Percentiles rank a stretch among this genome's conserved stretches.
These are phyloP conservation scores for Orthonychiurus folsomi DNA, from an alignment of 2,888 invertebrate genomes.

Conservation along the genomic window DNA sequence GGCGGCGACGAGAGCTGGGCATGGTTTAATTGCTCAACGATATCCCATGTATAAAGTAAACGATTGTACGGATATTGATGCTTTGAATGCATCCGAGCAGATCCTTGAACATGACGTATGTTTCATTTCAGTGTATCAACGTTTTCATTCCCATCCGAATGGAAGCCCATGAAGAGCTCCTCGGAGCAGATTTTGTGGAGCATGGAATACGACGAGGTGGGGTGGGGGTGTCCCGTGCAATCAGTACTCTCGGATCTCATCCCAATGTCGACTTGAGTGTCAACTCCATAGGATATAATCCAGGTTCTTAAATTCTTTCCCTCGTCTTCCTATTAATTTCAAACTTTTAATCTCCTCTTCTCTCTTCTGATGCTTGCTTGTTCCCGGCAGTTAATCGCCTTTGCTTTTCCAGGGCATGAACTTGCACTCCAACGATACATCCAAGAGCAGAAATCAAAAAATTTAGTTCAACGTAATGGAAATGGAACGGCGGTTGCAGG, in stretches of 20 bases:
- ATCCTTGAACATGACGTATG: no score
- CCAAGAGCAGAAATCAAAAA: slow-evolving; percentile 22
- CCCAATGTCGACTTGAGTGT: slow-evolving; percentile 35
- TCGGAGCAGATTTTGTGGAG: slow-evolving; percentile 83
- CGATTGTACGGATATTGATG: no score
- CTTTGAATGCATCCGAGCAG: no score
- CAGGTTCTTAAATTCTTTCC: slow-evolving; percentile 35
- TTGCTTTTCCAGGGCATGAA: slow-evolving; percentile 35
- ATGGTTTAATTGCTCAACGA: no score
- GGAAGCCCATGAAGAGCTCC: slow-evolving; percentile 68
- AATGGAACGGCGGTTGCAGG: background rate
- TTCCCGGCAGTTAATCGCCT: no score
- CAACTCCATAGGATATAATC: slow-evolving; percentile 38
- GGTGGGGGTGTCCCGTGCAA: slow-evolving; percentile 43
- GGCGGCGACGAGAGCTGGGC: no score
- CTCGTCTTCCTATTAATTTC: slow-evolving; percentile 2
- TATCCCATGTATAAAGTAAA: no score
- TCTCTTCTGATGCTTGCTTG: background rate
- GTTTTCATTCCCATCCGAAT: slow-evolving; percentile 72
- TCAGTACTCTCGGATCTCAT: slow-evolving; percentile 42
- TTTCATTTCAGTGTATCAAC: slow-evolving; percentile 54
- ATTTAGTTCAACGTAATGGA: background rate
- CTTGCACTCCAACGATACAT: slow-evolving; percentile 38
- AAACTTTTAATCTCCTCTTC: background rate
- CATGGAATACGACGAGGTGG: slow-evolving; percentile 63